Evolutionary conservation across 2,888 invertebrate species (phyloP).

Genomic region (Hymenopus coronatus): DNA sequence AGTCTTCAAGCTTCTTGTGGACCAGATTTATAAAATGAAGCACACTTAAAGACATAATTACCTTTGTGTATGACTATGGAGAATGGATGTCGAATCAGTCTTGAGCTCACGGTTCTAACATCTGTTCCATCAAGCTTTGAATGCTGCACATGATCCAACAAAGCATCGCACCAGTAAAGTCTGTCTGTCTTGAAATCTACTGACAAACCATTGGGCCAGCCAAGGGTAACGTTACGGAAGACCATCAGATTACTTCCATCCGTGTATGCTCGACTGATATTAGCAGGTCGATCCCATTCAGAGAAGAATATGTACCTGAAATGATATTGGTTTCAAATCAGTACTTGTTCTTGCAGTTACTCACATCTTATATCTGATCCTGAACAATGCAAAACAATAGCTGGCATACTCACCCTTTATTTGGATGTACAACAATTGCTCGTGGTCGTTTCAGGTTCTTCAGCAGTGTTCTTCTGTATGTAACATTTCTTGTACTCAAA

Average conservation of each 20-base stretch:
- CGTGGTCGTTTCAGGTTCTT: slow-evolving; percentile 88
- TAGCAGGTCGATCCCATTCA: slow-evolving; percentile 95
- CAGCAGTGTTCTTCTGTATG: slow-evolving; percentile 76
- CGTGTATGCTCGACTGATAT: slow-evolving; percentile 87
- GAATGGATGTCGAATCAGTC: slow-evolving; percentile 84
- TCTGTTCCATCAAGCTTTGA: slow-evolving; percentile 88
- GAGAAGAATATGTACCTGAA: slow-evolving; percentile 80
- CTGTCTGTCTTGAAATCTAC: slow-evolving; percentile 86
- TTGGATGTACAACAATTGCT: slow-evolving; percentile 96
- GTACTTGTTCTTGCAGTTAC: not conserved
- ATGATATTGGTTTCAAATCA: not conserved
- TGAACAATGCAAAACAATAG: not conserved
- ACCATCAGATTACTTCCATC: slow-evolving; percentile 86
- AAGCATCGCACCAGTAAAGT: slow-evolving; percentile 96
- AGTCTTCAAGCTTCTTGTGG: too few species aligned
- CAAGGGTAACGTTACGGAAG: slow-evolving; percentile 86
- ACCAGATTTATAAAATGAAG: not conserved
- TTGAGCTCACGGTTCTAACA: slow-evolving; percentile 83
- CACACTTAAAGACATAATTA: slow-evolving; percentile 24
- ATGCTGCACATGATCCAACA: slow-evolving; percentile 94
- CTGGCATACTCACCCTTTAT: slow-evolving; percentile 62
- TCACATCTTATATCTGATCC: not conserved
- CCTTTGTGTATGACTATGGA: slow-evolving; percentile 81
- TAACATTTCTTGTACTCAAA: slow-evolving; percentile 80
- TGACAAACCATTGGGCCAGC: slow-evolving; percentile 96